Base-by-base conservation (phyloP, 2,888 invertebrate genomes). In the Ellobium chinense region DNA sequence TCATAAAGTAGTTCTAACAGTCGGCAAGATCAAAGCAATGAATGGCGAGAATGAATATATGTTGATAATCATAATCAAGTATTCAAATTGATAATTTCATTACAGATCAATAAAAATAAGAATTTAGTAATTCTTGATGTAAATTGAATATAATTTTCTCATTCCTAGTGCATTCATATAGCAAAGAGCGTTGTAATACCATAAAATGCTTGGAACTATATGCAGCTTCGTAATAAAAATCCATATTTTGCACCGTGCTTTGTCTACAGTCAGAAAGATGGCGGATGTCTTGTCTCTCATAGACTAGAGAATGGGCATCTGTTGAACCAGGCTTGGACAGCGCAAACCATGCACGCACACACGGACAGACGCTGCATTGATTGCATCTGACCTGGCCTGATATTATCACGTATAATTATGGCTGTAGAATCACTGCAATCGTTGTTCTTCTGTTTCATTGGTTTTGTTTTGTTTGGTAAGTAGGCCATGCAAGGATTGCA, bases 171-270 rank as follows among this genome's bases (percentile, higher is more conserved):
- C n/a, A n/a, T n/a, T n/a, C n/a, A n/a, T n/a, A n/a, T n/a, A n/a
- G n/a, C n/a, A n/a, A n/a, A n/a, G n/a, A n/a, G n/a, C n/a, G n/a
- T n/a, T n/a, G n/a, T n/a, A n/a, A n/a, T n/a, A n/a, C 18, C 7
- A 46, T 46, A 18, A 12, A 46, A 46, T 18, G 31, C 31, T 31
- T 24, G 0, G 76, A 65, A 76, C 56, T 76, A 76, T 66, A 66
- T 76, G 66, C 76, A 76, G 76, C 14, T n/a, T 66, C 66, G 76
- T 37, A 74, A 34, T 63, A n/a, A 54, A 29, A 76, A 65, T 54
- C n/a, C 29, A 29, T 56, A 74, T 63, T 63, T 63, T 66, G 66
- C 3, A 1, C 39, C 3, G 62, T 54, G 56, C 27, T 37, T 56
- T 66, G 46, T 34, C 46, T 76, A 34, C 4, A 54, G 66, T 36